A percentile compares a stretch with the other conserved stretches of the same genome.
Evolutionary conservation across 2,113 vertebrate genomes (phyloP).

Genomic region (Hippocampus guttulatus): DNA sequence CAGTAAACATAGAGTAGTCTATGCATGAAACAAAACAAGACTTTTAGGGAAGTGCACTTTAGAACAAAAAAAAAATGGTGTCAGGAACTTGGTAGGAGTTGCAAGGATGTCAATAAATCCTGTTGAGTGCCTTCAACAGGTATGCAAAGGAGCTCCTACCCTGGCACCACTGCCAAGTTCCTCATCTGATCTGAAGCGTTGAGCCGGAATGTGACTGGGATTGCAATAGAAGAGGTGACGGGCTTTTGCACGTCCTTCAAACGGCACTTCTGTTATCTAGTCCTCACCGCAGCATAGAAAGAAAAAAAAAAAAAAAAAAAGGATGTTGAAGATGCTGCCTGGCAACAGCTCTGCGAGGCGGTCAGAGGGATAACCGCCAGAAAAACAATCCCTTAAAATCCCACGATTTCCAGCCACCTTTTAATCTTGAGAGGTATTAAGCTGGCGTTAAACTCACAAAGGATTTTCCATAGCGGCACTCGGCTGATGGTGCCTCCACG

Average conservation of each 20-base stretch:
- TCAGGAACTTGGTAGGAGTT: too few species aligned
- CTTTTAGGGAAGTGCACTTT: too few species aligned
- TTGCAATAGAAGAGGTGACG: background rate
- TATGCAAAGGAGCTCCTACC: background rate
- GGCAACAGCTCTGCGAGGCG: conserved; percentile 19
- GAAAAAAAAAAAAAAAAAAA: background rate
- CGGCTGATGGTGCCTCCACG: conserved; percentile 28
- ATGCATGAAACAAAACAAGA: too few species aligned
- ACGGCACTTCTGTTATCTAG: conserved; percentile 2
- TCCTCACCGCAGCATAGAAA: conserved; percentile 1
- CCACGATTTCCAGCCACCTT: conserved; percentile 29
- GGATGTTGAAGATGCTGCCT: conserved; percentile 14
- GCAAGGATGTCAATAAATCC: too few species aligned
- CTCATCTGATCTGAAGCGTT: background rate
- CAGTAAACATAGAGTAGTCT: too few species aligned
- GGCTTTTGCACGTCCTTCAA: background rate
- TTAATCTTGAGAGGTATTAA: conserved; percentile 50
- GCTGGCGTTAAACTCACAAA: conserved; percentile 59
- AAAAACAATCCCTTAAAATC: conserved; percentile 59
- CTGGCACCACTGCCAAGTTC: background rate
- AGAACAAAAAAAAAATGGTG: too few species aligned
- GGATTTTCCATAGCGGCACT: conserved; percentile 47
- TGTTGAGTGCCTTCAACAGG: background rate
- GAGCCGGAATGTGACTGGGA: background rate
- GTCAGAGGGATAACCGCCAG: conserved; percentile 49